phyloP scores from a whole-genome alignment of 2,113 vertebrate genomes.

The Cavia aperea region DNA sequence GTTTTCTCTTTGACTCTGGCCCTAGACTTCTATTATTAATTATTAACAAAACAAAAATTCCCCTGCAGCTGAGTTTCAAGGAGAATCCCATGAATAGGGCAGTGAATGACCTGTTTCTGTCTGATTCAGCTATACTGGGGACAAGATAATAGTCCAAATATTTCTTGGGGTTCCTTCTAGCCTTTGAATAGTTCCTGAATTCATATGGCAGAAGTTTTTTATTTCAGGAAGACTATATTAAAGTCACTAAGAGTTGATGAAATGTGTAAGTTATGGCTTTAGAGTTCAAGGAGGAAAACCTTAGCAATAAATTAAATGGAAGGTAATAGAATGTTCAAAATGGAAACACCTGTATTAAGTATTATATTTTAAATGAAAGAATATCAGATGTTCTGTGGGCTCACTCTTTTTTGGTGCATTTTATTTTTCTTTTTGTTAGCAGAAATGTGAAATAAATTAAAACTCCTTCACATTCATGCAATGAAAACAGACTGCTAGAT shows the following conservation, averaged over 20 bases:
- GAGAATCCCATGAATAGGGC: slow-evolving; percentile 21
- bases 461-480: slow-evolving; percentile 24
- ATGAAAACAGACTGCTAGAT: slow-evolving; percentile 48
- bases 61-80: slow-evolving; percentile 48
- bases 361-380: slow-evolving; percentile 23
- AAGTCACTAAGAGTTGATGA: slow-evolving; percentile 15
- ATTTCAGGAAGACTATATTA: slow-evolving; percentile 8
- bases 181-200: not conserved
- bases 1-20: slow-evolving; percentile 10
- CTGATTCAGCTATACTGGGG: not conserved
- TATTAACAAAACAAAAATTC: slow-evolving; percentile 53
- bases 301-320: slow-evolving; percentile 31
- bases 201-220: slow-evolving; percentile 13
- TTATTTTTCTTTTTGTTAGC: slow-evolving; percentile 59
- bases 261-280: slow-evolving; percentile 7
- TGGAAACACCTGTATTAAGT: slow-evolving; percentile 29
- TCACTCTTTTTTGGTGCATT: slow-evolving; percentile 2
- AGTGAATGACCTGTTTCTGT: not conserved
- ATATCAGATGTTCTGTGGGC: slow-evolving; percentile 44
- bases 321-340: slow-evolving; percentile 31
- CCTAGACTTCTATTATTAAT: slow-evolving; percentile 37
- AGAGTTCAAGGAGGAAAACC: not conserved
- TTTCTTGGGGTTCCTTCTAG: not conserved
- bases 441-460: slow-evolving; percentile 55
- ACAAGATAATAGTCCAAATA: not conserved